Evolutionary conservation across 37 sponge, comb jelly and placozoan genomes (phyloP), one percentile per base, ranked within the genome.

Genomic region (Aphrocallistes beatrix): DNA sequence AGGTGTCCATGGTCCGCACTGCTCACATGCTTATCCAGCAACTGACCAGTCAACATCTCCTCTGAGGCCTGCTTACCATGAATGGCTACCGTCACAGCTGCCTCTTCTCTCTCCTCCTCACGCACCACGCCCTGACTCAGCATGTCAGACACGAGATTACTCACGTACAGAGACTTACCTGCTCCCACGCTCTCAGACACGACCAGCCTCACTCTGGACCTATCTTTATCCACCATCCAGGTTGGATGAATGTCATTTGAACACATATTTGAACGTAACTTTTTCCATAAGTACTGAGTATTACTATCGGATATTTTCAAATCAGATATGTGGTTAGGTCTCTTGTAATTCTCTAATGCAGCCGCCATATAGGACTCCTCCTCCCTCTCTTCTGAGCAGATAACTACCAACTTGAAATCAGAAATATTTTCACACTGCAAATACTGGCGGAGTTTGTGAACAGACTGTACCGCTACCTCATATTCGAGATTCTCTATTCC

Each of bases 21-120:
- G n/a, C 75, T 32, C 1, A 60, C 34, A 32, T 30, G 10, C 25
- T 30, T 60, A 3, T 60, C n/a, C 21, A 60, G 75, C 75, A 60
- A 28, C 75, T 60, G 75, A 25, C n/a, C 75, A 32, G 75, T 30
- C n/a, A 60, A 30, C 10, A 25, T 3, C 3, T 60, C 75, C 75
- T 60, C 75, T 32, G 75, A 60, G 21, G 75, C 75, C n/a, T 60
- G 32, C 21, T 13, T 60, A 32, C 75, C 75, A 13, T 60, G 75
- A 25, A 60, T 60, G n/a, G 75, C 75, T 32, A 60, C 75, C 10
- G 75, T 60, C 75, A 60, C 75, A 60, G 75, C 75, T 60, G 75
- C 8, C 8, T 60, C 28, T 13, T 60, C 75, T 32, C 25, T 60
- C 75, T 60, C 75, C 34, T 60, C 75, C 25, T 60, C 34, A 60